Base-by-base conservation (phyloP, 2,113 vertebrate species). In the Hymenochirus boettgeri region DNA sequence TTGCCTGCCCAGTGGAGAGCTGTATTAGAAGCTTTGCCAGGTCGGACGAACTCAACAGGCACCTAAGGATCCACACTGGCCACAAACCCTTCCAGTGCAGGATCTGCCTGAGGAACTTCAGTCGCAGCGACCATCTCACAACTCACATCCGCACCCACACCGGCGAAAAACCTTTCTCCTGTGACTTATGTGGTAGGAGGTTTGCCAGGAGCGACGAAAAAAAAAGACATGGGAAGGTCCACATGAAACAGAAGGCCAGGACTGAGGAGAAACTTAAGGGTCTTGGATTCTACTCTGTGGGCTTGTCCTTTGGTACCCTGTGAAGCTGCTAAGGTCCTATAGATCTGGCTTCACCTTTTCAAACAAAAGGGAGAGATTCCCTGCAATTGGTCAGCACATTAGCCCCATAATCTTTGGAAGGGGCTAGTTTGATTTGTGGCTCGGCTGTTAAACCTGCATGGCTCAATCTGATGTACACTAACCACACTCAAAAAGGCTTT, bases 31-130 rank as follows among this genome's bases (percentile, higher is more conserved):
- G 95, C 78, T 98, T 98, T 58, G 95, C 96, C 4, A 88, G 96
- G 65, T 97, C 96, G 0, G 96, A 98, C 12, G 95, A 97, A 82
- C 93, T 97, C 75, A 98, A 96, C 79, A 75, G 95, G 65, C 96
- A 97, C 88, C 92, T 98, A 70, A 93, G 96, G 45, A 98, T 97
- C 83, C 96, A 98, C 76, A 96, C 96, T 0, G 96, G 96, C 56
- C 96, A 98, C 90, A 97, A 97, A 56, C 96, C 95, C 29, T 98
- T 98, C 85, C 95, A 97, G 84, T 98, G 96, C 82, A 93, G 96
- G 81, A 96, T 98, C 83, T 98, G 96, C 81, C 74, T 97, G 84
- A 84, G 96, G 73, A 97, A 91, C 74, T 98, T 97, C 84, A 98
- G 96, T 86, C 93, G 96, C 71, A 98, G 96, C 23, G 96, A 98